Evolutionary conservation across 1,140 invertebrate species (phyloP), one percentile per base, ranked within the genome.

Genomic region (Brachionus manjavacas): DNA sequence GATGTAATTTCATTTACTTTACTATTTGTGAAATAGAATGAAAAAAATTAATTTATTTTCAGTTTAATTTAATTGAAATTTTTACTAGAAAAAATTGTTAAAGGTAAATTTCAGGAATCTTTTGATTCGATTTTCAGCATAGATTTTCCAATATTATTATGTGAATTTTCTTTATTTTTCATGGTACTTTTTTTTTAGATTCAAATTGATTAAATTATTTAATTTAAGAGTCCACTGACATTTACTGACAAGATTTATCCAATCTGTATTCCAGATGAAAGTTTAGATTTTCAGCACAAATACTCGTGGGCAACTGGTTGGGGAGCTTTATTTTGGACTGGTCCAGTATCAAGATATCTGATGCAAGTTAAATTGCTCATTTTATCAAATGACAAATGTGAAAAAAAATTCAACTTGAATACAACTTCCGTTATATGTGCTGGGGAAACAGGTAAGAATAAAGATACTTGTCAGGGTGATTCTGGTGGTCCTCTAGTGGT

Each of bases 391-490:
- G 4, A 9, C 1, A 25, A 12, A 11, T 83, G 80, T 28, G 3
- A 66, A 83, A n/a, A 46, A 46, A 66, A 66, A 25, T 83, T 64
- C 12, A 11, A 28, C 4, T 12, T 46, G 12, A 11, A 66, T 6
- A 72, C 83, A 20, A 20, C n/a, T 23, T 8, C 20, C 2, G 39
- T 14, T 12, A 0, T 84, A 4, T 84, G 83, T 70, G 64, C 83
- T 35, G 83, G 83, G 8, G n/a, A 35, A 16, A 31, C 4, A 23
- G 35, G 35, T 28, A 14, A 7, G 1, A 49, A 46, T 76, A 55
- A 28, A 35, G 83, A 84, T 72, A 28, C 83, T n/a, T 84, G 83
- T 39, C 83, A 76, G 43, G 80, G 80, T 43, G 80, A 83, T 70
- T 68, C 60, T 20, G 80, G 80, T 9, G 80, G 80, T 66, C 80